Base-by-base conservation (phyloP, 2,888 invertebrate genomes). In the Mesodorylaimus sp. region DNA sequence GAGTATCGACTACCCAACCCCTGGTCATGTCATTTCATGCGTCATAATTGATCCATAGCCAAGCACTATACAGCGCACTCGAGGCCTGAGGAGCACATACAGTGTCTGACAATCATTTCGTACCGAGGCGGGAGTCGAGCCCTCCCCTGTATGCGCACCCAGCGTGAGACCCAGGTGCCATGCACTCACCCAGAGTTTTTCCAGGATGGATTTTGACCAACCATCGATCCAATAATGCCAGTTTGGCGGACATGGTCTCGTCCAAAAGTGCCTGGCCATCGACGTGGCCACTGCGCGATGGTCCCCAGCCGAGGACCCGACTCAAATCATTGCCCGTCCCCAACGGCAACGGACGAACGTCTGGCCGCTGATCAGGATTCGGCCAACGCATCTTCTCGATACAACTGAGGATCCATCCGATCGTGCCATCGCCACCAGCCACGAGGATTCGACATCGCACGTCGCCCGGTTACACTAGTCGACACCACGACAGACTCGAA, bases 251-350 rank as follows among this genome's bases (percentile, higher is more conserved):
- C 59, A 71, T 69, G 21, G 61, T 51, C 21, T 54, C 53, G 25
- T 53, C 51, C 44, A 61, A 50, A 25, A 61, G 49, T 52, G 49
- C 55, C 50, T 57, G 45, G 32, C 56, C 52, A 46, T 56, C 50
- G 21, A 58, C 41, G 45, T 51, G 48, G 38, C 59, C 56, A 29
- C 54, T 50, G n/a, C n/a, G n/a, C n/a, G n/a, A n/a, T n/a, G n/a
- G n/a, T 48, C 71, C 89, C 88, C 89, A 93, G 46, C 87, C 86
- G 54, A 93, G 74, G 32, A 87, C 81, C 37, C 88, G 77, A 0
- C 88, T 83, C 59, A 93, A 73, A 70, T 93, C 93, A 70, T 93
- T 93, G 32, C 93, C n/a, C n/a, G n/a, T n/a, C n/a, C n/a, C n/a
- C n/a, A n/a, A n/a, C n/a, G n/a, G n/a, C n/a, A n/a, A n/a, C 93